These are phyloP conservation scores for Laupala kohalensis DNA, from an alignment of 1,140 invertebrate genomes.

Conservation along the genomic window DNA sequence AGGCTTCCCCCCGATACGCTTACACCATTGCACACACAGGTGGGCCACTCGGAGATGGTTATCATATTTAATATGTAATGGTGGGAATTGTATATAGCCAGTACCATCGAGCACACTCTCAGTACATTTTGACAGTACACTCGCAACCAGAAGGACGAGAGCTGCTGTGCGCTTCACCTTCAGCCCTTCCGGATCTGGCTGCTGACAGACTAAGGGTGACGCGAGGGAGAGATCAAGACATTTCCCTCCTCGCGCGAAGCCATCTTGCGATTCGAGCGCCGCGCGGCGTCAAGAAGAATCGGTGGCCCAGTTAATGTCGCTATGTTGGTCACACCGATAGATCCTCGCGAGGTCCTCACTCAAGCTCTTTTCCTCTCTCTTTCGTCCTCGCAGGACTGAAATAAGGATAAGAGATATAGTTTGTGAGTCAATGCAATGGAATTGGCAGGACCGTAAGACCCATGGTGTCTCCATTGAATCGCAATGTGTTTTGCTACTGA, in stretches of 20 bases:
- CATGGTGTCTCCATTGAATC: too few species aligned
- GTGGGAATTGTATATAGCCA: too few species aligned
- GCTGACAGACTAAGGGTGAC: not conserved
- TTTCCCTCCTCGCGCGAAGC: not conserved
- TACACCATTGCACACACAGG: conserved; percentile 21
- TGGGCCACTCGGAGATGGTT: conserved; percentile 16
- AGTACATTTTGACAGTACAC: too few species aligned
- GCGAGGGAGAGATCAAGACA: too few species aligned
- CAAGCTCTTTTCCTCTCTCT: too few species aligned
- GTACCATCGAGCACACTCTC: too few species aligned
- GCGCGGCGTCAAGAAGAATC: not conserved
- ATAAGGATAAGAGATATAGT: not conserved
- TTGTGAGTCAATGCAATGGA: too few species aligned
- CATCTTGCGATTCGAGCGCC: not conserved
- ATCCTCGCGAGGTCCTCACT: too few species aligned
- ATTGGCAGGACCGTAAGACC: too few species aligned
- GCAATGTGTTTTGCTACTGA: too few species aligned
- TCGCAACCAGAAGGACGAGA: not conserved
- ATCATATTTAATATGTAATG: not conserved
- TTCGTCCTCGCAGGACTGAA: not conserved
- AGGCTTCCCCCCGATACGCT: not conserved
- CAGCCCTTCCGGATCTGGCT: not conserved
- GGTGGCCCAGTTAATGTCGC: not conserved
- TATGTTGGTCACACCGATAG: not conserved
- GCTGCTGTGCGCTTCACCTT: not conserved